phyloP scores from a whole-genome alignment of 2,888 invertebrate genomes.

The Heliconius ethilla region DNA sequence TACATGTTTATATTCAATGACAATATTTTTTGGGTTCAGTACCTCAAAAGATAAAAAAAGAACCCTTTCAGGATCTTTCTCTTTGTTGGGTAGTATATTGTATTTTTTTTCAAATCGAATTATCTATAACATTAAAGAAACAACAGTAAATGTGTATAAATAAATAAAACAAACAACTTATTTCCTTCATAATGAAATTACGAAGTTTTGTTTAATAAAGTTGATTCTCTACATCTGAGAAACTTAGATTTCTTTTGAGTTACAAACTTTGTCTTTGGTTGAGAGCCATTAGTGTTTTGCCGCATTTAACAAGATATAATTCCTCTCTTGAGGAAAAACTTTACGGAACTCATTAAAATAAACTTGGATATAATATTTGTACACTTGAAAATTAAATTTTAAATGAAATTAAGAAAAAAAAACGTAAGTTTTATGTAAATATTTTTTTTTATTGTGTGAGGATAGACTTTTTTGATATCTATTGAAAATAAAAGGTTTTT shows the following conservation, averaged over 20 bases:
- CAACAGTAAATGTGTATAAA: neutral
- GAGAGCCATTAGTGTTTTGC: constrained; percentile 13
- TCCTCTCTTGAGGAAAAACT: constrained; percentile 21
- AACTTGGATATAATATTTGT: neutral
- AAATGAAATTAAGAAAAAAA: neutral
- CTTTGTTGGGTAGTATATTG: too few species aligned
- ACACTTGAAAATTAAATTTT: neutral
- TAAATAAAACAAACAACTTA: neutral
- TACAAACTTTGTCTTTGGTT: constrained; percentile 11
- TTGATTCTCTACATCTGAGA: neutral
- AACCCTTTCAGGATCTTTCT: too few species aligned
- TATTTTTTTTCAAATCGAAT: too few species aligned
- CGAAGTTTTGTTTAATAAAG: neutral
- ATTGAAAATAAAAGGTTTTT: too few species aligned
- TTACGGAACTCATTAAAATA: constrained; percentile 22
- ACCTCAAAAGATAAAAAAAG: too few species aligned
- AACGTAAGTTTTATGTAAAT: neutral
- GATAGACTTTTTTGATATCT: too few species aligned
- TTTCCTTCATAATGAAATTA: neutral
- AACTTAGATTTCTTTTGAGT: constrained; percentile 9
- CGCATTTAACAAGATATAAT: constrained; percentile 21
- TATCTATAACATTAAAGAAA: neutral
- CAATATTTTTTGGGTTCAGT: too few species aligned
- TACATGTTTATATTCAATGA: neutral
- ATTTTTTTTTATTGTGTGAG: too few species aligned